Percentiles rank a stretch among this genome's conserved stretches.
Conservation (phyloP, 2,797 vertebrate genomes). For the Tadarida brasiliensis region DNA sequence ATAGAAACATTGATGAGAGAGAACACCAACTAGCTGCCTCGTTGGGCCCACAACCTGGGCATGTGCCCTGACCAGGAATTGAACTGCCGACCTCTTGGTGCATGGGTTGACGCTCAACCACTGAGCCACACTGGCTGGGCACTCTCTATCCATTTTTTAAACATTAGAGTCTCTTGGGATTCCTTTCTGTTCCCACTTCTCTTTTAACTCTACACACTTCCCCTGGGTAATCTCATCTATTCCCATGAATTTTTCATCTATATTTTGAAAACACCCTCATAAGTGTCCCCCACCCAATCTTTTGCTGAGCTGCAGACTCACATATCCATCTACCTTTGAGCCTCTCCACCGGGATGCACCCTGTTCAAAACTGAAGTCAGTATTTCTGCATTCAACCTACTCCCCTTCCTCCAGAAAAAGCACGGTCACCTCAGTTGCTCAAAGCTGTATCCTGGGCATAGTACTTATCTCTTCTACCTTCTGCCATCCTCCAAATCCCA, state of each 20-base stretch:
- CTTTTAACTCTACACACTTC: background rate
- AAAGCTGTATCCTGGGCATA: background rate
- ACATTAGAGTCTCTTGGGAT: background rate
- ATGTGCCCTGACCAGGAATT: too few species aligned
- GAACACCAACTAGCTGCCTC: too few species aligned
- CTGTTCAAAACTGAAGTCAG: background rate
- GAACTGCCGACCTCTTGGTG: too few species aligned
- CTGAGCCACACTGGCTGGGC: too few species aligned
- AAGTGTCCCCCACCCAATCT: background rate
- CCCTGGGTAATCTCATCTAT: background rate
- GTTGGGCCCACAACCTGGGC: too few species aligned
- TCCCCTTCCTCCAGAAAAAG: background rate
- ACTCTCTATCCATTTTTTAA: background rate
- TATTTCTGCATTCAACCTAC: background rate
- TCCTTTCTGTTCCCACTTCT: background rate
- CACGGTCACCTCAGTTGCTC: background rate
- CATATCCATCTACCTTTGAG: background rate
- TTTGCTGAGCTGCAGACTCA: background rate
- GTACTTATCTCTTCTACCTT: background rate
- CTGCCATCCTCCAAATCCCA: background rate
- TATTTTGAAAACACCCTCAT: background rate
- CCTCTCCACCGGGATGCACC: background rate
- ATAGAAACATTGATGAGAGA: too few species aligned
- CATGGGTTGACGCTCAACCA: too few species aligned
- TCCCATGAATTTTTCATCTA: background rate